These are phyloP conservation scores for Zaprionus camerounensis DNA, from an alignment of 1,140 invertebrate species.

Conservation along the genomic window DNA sequence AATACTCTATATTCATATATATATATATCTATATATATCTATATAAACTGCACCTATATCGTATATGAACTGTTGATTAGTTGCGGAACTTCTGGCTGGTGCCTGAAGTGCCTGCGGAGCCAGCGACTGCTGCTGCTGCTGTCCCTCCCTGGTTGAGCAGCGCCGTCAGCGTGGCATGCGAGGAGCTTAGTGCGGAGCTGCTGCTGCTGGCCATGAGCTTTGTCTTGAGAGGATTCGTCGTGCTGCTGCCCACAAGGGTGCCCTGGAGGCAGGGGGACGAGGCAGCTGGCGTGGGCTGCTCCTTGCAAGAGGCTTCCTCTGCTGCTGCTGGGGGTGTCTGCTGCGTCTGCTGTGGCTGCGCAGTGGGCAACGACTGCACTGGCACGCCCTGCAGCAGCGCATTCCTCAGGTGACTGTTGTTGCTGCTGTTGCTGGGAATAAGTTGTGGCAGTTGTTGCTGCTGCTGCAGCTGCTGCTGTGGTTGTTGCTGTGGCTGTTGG, in stretches of 20 bases:
- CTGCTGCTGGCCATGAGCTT: slow-evolving; percentile 48
- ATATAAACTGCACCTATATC: neutral
- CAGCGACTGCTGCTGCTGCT: neutral
- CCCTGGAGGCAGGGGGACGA: slow-evolving; percentile 63
- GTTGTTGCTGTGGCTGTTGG: slow-evolving; percentile 38
- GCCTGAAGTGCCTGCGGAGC: neutral
- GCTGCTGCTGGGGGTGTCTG: neutral
- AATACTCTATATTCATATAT: neutral
- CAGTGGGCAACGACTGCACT: neutral
- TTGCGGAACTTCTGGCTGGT: slow-evolving; percentile 59
- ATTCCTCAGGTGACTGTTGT: slow-evolving; percentile 30
- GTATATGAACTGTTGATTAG: slow-evolving; percentile 32
- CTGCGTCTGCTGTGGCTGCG: slow-evolving; percentile 20
- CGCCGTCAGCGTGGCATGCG: slow-evolving; percentile 80
- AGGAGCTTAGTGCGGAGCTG: slow-evolving; percentile 74
- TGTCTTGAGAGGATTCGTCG: slow-evolving; percentile 45
- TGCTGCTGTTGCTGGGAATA: slow-evolving; percentile 16
- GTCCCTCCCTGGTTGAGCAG: slow-evolving; percentile 69
- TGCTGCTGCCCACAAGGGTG: slow-evolving; percentile 61
- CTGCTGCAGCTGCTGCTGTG: slow-evolving; percentile 24
- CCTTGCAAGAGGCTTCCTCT: slow-evolving; percentile 48
- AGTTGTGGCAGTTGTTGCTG: slow-evolving; percentile 9
- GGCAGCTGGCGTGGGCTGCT: slow-evolving; percentile 38
- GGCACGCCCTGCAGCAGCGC: slow-evolving; percentile 26
- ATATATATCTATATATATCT: neutral